Evolutionary conservation across 2,888 invertebrate species (phyloP).

Genomic region (Cephus runcator): DNA sequence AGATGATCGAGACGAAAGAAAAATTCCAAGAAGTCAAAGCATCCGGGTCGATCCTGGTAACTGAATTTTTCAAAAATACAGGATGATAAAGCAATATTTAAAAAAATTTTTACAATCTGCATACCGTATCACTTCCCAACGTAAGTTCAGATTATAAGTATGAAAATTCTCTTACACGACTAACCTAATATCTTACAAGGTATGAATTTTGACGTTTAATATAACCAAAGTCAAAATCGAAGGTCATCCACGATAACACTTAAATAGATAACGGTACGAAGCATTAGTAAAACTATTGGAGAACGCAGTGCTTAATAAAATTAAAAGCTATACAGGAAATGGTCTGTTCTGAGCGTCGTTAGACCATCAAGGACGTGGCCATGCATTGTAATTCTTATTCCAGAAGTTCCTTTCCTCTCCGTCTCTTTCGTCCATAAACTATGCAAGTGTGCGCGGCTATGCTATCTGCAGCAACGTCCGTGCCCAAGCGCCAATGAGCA

Average conservation of each 20-base stretch:
- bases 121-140: too few relatives aligned
- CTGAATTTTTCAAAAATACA: not conserved
- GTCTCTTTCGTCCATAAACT: not conserved
- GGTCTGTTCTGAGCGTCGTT: slow-evolving; percentile 15
- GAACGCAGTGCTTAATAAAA: slow-evolving; percentile 13
- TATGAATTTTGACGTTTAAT: not conserved
- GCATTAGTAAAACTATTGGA: not conserved
- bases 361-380: slow-evolving; percentile 18
- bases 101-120: not conserved
- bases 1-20: not conserved
- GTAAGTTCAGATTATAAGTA: not conserved
- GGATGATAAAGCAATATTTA: not conserved
- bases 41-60: not conserved
- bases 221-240: not conserved
- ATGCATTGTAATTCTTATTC: slow-evolving; percentile 9
- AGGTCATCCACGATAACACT: not conserved
- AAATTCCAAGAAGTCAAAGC: not conserved
- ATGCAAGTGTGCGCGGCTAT: not conserved
- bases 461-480: not conserved
- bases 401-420: slow-evolving; percentile 7
- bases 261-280: not conserved
- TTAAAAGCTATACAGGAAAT: slow-evolving; percentile 16
- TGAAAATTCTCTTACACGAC: too few relatives aligned
- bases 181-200: not conserved
- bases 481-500: not conserved